phyloP scores from a whole-genome alignment of 1,140 invertebrate genomes.

The Brachionus asplanchnoidis region DNA sequence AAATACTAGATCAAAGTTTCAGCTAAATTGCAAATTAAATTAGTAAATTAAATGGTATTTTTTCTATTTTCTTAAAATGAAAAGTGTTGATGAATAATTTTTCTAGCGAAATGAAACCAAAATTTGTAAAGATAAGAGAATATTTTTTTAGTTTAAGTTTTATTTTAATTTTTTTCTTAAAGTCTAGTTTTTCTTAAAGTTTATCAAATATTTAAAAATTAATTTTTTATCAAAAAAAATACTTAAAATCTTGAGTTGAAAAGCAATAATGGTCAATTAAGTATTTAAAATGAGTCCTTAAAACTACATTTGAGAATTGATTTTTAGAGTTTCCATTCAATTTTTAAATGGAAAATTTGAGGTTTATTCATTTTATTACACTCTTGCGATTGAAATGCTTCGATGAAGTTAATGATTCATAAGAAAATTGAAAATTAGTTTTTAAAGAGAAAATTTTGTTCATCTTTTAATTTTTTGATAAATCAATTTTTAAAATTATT shows the following conservation, averaged over 20 bases:
- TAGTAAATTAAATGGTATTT: background rate
- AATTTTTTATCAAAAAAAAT: background rate
- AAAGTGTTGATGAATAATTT: background rate
- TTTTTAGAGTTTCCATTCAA: background rate
- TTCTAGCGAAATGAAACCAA: background rate
- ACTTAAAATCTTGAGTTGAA: background rate
- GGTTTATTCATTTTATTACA: background rate
- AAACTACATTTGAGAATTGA: background rate
- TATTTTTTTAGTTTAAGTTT: background rate
- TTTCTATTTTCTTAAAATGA: background rate
- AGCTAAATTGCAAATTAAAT: background rate
- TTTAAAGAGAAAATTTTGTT: background rate
- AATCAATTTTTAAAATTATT: no score
- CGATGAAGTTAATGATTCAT: background rate
- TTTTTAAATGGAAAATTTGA: background rate
- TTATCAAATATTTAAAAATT: background rate
- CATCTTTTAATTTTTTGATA: no score
- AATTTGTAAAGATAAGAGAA: background rate
- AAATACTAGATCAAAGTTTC: background rate
- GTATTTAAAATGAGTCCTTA: background rate
- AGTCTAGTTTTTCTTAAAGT: no score
- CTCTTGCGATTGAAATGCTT: no score
- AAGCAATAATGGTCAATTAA: background rate
- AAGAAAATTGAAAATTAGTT: background rate
- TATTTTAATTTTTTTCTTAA: background rate